Conservation (phyloP, 2,113 vertebrate species). For the Pelodiscus sinensis region DNA sequence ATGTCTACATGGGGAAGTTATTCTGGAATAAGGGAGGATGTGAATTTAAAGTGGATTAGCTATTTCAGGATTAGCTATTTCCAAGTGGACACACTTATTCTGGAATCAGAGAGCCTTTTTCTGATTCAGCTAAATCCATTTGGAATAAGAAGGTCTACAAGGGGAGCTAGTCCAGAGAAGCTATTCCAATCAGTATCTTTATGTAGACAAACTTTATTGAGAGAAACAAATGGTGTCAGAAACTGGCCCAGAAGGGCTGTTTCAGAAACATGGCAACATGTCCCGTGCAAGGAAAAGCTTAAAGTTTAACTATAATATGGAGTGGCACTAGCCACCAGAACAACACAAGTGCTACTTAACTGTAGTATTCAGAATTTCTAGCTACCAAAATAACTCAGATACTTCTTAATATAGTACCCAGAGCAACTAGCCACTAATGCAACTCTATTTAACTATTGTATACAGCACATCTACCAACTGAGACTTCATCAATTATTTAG, state of each 20-base stretch:
- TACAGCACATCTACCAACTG: fast-evolving
- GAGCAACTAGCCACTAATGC: not conserved
- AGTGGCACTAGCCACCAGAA: not conserved
- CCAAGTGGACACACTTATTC: not conserved
- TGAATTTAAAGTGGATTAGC: not conserved
- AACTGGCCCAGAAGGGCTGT: not conserved
- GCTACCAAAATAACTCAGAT: no score
- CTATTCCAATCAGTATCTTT: not conserved
- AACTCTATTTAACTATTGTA: not conserved
- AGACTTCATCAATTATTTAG: not conserved
- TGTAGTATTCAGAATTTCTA: fast-evolving
- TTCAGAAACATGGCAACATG: not conserved
- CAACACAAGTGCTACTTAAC: not conserved
- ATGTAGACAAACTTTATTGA: not conserved
- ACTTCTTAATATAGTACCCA: not conserved
- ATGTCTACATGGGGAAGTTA: not conserved
- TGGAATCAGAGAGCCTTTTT: not conserved
- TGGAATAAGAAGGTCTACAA: not conserved
- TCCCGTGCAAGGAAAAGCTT: not conserved
- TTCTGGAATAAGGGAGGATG: not conserved
- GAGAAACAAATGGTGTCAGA: not conserved
- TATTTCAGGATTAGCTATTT: not conserved
- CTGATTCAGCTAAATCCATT: not conserved
- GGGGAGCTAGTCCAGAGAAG: not conserved
- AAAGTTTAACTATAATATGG: not conserved